phyloP scores from a whole-genome alignment of 1,140 invertebrate genomes.

The Drosophila ananassae region DNA sequence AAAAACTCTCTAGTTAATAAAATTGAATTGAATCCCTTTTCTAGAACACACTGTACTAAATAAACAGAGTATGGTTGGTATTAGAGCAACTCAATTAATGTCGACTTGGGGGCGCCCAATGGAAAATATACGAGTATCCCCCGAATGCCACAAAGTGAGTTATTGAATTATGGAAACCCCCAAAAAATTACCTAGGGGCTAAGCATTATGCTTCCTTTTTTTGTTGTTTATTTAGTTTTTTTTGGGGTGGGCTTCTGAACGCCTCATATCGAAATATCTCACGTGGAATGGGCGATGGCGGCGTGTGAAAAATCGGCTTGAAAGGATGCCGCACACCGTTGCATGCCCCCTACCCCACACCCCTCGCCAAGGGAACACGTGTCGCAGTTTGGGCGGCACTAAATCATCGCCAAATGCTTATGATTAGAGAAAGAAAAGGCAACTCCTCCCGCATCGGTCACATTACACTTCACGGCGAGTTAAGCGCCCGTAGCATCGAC shows the following conservation, averaged over 20 bases:
- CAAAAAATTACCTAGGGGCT: constrained; percentile 33
- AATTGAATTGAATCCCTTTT: neutral
- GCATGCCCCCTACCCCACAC: neutral
- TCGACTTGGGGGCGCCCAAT: constrained; percentile 36
- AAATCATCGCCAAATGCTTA: constrained; percentile 79
- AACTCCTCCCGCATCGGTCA: constrained; percentile 45
- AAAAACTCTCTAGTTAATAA: neutral
- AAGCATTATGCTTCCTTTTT: constrained; percentile 10
- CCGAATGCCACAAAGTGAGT: constrained; percentile 27
- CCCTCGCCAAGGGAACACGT: constrained; percentile 49
- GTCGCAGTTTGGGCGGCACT: constrained; percentile 67
- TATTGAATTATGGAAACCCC: constrained; percentile 44
- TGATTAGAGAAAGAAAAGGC: constrained; percentile 59
- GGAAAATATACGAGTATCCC: constrained; percentile 34
- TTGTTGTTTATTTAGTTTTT: neutral
- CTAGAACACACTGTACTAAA: constrained; percentile 21
- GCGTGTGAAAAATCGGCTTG: constrained; percentile 78
- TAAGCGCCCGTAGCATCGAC: constrained; percentile 51
- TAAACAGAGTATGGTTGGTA: constrained; percentile 6
- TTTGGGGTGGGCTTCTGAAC: constrained; percentile 7
- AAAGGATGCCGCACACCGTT: constrained; percentile 66
- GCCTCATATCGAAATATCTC: constrained; percentile 45
- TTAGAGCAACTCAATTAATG: constrained; percentile 42
- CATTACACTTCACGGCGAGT: constrained; percentile 68
- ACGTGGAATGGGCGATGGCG: constrained; percentile 55